Percentiles rank a stretch among this genome's conserved stretches.
Evolutionary conservation across 2,888 invertebrate species (phyloP).

Genomic region (Ctena decussata): DNA sequence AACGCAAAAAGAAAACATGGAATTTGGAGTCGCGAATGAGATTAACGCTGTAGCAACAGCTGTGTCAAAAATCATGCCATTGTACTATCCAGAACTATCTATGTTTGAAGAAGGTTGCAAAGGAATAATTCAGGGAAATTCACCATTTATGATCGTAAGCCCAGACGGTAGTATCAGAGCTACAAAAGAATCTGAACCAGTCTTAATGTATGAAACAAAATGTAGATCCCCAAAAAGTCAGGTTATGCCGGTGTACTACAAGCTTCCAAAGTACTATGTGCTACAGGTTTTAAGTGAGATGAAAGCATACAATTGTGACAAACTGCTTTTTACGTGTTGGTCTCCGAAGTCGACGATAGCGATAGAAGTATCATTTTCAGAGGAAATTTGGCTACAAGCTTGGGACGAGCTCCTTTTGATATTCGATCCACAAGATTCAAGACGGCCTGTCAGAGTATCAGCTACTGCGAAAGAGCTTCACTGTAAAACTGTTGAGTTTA

Average conservation of each 20-base stretch:
- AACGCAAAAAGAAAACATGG: background rate
- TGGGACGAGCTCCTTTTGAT: background rate
- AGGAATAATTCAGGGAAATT: background rate
- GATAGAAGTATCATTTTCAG: background rate
- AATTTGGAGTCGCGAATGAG: slow-evolving; percentile 25
- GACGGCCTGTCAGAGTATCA: background rate
- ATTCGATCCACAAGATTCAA: background rate
- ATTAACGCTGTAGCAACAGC: slow-evolving; percentile 22
- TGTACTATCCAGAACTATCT: slow-evolving; percentile 5
- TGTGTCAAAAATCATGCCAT: slow-evolving; percentile 4
- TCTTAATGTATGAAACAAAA: slow-evolving; percentile 14
- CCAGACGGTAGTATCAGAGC: slow-evolving; percentile 12
- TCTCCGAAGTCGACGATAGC: background rate
- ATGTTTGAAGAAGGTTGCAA: slow-evolving; percentile 26
- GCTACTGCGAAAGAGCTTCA: background rate
- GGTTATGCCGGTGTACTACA: slow-evolving; percentile 8
- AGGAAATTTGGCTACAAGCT: background rate
- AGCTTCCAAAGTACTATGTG: slow-evolving; percentile 8
- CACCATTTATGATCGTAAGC: slow-evolving; percentile 22
- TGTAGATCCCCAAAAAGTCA: background rate
- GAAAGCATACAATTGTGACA: slow-evolving; percentile 13
- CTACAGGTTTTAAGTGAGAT: slow-evolving; percentile 20
- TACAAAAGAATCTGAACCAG: background rate
- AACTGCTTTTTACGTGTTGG: slow-evolving; percentile 25
- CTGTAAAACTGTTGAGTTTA: background rate